phyloP scores from a whole-genome alignment of 2,797 vertebrate species.

The Gadopsis bispinosus region DNA sequence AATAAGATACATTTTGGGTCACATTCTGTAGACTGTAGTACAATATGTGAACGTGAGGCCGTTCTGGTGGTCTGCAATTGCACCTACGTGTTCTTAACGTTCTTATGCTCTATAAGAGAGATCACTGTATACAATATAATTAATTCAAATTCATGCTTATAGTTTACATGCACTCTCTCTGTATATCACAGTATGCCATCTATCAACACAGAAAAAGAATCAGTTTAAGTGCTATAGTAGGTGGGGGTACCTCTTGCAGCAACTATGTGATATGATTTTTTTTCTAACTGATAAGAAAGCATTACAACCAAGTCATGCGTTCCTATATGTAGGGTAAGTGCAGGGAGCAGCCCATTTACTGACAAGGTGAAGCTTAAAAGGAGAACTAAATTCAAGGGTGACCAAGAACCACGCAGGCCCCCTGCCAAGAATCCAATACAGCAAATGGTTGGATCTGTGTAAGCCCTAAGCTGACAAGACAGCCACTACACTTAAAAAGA shows the following conservation, averaged over 20 bases:
- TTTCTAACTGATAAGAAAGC: slow-evolving; percentile 60
- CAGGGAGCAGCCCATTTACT: slow-evolving; percentile 60
- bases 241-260: slow-evolving; percentile 35
- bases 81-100: slow-evolving; percentile 18
- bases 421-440: slow-evolving; percentile 77
- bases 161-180: background rate
- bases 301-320: slow-evolving; percentile 51
- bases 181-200: slow-evolving; percentile 12
- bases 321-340: slow-evolving; percentile 52
- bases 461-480: slow-evolving; percentile 72
- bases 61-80: slow-evolving; percentile 19
- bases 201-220: slow-evolving; percentile 48
- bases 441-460: slow-evolving; percentile 70
- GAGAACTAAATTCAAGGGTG: slow-evolving; percentile 67
- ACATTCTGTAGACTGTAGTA: background rate
- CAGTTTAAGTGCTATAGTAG: slow-evolving; percentile 40
- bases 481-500: slow-evolving; percentile 72
- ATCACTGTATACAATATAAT: slow-evolving; percentile 11
- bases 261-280: slow-evolving; percentile 37
- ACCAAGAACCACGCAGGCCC: slow-evolving; percentile 64
- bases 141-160: slow-evolving; percentile 8
- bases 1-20: background rate
- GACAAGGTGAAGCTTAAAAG: slow-evolving; percentile 71
- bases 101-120: slow-evolving; percentile 2
- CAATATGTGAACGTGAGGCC: background rate